phyloP scores from a whole-genome alignment of 2,113 vertebrate genomes.

The Gallinago paraguaiae region DNA sequence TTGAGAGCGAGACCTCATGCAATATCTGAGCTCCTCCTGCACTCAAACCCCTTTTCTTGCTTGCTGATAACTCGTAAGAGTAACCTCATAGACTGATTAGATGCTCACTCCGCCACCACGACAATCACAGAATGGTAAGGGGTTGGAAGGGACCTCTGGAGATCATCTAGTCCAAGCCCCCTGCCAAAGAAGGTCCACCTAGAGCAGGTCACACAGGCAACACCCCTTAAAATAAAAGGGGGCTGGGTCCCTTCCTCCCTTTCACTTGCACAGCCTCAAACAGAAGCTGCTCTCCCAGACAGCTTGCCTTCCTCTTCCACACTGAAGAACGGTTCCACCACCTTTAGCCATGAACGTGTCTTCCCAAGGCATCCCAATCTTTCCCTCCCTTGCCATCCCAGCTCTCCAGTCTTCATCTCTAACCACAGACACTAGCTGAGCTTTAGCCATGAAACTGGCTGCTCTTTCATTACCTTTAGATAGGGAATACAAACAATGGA shows the following conservation, averaged over 20 bases:
- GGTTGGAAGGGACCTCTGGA: too few species aligned
- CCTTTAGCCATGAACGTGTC: rapidly evolving
- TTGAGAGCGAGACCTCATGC: neutral
- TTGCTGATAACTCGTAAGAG: neutral
- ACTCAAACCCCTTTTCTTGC: neutral
- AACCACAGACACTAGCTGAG: neutral
- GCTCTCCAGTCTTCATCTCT: neutral
- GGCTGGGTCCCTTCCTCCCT: neutral
- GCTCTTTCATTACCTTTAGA: neutral
- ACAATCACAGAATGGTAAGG: too few species aligned
- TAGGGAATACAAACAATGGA: neutral
- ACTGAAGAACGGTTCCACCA: neutral
- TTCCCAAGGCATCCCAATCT: neutral
- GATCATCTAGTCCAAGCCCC: too few species aligned
- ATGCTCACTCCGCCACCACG: neutral
- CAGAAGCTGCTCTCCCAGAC: neutral
- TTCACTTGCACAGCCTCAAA: neutral
- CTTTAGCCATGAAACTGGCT: neutral
- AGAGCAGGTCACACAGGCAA: neutral
- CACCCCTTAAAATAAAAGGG: neutral
- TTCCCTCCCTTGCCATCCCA: neutral
- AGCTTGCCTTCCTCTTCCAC: neutral
- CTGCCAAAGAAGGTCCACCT: too few species aligned
- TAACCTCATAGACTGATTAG: neutral
- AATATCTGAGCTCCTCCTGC: neutral